These are phyloP conservation scores for Calliopsis andreniformis DNA, from an alignment of 1,140 invertebrate species.

Conservation along the genomic window DNA sequence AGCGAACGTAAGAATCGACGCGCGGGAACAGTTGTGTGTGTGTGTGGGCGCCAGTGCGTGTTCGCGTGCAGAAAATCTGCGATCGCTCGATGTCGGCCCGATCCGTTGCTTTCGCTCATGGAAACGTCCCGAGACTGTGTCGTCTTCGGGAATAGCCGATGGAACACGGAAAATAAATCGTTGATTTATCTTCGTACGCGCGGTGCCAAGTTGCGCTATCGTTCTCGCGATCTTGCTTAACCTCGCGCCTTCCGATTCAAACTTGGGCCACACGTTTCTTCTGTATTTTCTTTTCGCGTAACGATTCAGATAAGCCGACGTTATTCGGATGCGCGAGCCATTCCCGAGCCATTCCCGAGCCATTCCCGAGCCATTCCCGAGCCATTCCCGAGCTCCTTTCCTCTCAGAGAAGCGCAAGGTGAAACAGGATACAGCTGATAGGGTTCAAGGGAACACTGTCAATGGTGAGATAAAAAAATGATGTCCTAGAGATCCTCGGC, in stretches of 20 bases:
- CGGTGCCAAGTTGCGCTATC: conserved; percentile 29
- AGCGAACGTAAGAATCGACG: conserved; percentile 54
- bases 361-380: background rate
- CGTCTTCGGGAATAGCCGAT: background rate
- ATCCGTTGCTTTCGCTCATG: background rate
- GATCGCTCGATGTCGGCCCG: conserved; percentile 29
- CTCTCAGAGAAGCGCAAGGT: no score
- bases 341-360: background rate
- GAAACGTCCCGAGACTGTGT: background rate
- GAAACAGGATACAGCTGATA: no score
- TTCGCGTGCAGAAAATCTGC: conserved; percentile 53
- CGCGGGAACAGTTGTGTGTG: background rate
- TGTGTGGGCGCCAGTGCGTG: background rate
- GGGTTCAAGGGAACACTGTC: no score
- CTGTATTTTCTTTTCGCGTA: conserved; percentile 15
- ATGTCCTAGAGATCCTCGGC: conserved; percentile 32
- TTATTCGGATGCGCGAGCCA: background rate
- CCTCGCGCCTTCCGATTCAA: conserved; percentile 10
- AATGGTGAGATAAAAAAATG: conserved; percentile 9
- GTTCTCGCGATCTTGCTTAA: conserved; percentile 44
- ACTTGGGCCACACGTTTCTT: background rate
- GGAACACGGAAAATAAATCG: conserved; percentile 1
- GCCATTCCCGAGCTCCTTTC: no score
- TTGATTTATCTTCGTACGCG: conserved; percentile 20
- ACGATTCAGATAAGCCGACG: background rate